Percentiles rank a stretch among this genome's conserved stretches.
phyloP scores from a whole-genome alignment of 2,113 vertebrate species.

The Rhynchopsitta pachyrhyncha region DNA sequence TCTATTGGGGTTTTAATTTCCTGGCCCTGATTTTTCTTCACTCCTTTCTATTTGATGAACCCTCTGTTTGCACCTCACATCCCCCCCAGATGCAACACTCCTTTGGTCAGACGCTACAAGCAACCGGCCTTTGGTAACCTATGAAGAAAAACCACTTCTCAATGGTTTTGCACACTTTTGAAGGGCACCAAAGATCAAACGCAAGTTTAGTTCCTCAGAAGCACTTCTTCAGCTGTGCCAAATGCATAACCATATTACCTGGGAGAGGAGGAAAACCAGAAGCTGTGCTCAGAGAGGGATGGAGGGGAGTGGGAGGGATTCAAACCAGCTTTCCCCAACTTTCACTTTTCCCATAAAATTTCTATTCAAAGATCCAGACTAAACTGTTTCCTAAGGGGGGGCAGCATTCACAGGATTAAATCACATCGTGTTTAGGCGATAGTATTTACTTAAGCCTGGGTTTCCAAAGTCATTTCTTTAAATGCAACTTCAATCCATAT shows the following conservation, averaged over 20 bases:
- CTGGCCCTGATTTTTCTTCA: neutral
- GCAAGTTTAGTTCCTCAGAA: neutral
- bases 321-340: neutral
- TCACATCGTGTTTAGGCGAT: neutral
- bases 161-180: neutral
- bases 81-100: accelerated
- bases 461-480: neutral
- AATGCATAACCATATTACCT: neutral
- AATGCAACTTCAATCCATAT: neutral
- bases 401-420: neutral
- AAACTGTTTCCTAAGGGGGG: neutral
- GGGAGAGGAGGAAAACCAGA: neutral
- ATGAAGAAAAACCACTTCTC: neutral
- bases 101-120: neutral
- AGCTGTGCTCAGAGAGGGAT: neutral
- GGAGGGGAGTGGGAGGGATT: neutral
- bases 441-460: neutral
- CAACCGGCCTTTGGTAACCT: neutral
- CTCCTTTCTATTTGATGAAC: neutral
- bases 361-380: neutral
- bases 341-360: neutral
- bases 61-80: neutral
- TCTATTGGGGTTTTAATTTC: neutral
- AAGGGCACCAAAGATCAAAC: neutral
- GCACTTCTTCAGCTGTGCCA: neutral